A percentile compares a stretch with the other conserved stretches of the same genome.
These are phyloP conservation scores for Palythoa grandiflora DNA, from an alignment of 92 coral and sea anemone genomes.

Conservation along the genomic window DNA sequence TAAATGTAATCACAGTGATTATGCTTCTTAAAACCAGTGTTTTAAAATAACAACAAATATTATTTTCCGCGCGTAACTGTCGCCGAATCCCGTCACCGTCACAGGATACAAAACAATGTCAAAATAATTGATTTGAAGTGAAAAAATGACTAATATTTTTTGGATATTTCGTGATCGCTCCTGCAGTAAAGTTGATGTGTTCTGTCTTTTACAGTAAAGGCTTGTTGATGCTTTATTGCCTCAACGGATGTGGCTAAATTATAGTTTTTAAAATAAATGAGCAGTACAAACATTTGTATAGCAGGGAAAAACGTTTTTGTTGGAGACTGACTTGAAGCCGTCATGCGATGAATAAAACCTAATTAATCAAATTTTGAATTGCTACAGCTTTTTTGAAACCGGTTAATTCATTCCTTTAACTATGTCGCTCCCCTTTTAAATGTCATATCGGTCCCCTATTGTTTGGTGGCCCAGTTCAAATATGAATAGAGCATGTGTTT, in stretches of 20 bases:
- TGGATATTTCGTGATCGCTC: background rate
- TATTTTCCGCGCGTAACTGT: background rate
- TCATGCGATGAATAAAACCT: no score
- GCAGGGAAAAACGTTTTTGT: background rate
- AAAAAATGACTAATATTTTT: background rate
- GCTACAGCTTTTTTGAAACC: no score
- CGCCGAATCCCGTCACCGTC: background rate
- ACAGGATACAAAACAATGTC: background rate
- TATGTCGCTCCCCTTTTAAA: no score
- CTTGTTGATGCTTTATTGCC: background rate
- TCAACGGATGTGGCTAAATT: background rate
- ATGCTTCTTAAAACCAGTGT: slow-evolving; percentile 5
- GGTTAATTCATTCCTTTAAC: no score
- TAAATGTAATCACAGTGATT: slow-evolving; percentile 13
- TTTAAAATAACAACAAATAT: slow-evolving; percentile 3
- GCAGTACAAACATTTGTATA: background rate
- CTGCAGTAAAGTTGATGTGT: background rate
- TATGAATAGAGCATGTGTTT: no score
- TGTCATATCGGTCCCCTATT: no score
- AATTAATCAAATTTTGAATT: no score
- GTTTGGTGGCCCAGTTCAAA: no score
- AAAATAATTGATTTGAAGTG: background rate
- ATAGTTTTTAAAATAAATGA: background rate
- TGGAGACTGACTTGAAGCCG: no score
- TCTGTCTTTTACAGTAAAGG: background rate